Evolutionary conservation across 2,888 invertebrate species (phyloP).

Genomic region (Cephus pygmeus): DNA sequence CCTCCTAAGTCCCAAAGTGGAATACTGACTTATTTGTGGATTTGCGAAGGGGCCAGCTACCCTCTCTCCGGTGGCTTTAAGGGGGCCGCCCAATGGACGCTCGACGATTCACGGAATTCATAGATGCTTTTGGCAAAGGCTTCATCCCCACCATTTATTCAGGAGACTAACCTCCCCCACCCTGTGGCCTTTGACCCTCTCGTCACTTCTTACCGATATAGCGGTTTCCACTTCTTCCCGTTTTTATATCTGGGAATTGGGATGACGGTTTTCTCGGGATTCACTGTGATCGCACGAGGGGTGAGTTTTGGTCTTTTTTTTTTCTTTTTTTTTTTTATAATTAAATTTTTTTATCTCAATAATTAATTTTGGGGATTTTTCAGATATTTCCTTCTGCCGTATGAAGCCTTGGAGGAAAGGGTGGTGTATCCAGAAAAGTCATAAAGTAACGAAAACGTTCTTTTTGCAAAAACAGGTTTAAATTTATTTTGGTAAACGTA

Average conservation of each 20-base stretch:
- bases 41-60: slow-evolving; percentile 42
- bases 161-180: not conserved
- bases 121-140: slow-evolving; percentile 25
- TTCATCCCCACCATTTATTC: not conserved
- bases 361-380: not conserved
- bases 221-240: not conserved
- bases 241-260: not conserved
- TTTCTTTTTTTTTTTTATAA: not conserved
- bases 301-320: not conserved
- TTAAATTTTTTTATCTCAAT: not conserved
- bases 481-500: not conserved
- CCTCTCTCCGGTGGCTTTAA: slow-evolving; percentile 34
- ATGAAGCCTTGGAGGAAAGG: not conserved
- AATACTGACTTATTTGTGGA: slow-evolving; percentile 41
- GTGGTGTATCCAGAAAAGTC: not conserved
- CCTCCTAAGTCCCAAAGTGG: slow-evolving; percentile 33
- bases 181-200: slow-evolving; percentile 3
- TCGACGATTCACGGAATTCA: slow-evolving; percentile 30
- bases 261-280: not conserved
- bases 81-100: slow-evolving; percentile 24
- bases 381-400: not conserved
- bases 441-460: not conserved
- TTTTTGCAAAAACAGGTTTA: not conserved
- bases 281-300: not conserved
- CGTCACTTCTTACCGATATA: not conserved